These are phyloP conservation scores for Homarus gammarus DNA, from an alignment of 2,888 invertebrate species.

Conservation along the genomic window DNA sequence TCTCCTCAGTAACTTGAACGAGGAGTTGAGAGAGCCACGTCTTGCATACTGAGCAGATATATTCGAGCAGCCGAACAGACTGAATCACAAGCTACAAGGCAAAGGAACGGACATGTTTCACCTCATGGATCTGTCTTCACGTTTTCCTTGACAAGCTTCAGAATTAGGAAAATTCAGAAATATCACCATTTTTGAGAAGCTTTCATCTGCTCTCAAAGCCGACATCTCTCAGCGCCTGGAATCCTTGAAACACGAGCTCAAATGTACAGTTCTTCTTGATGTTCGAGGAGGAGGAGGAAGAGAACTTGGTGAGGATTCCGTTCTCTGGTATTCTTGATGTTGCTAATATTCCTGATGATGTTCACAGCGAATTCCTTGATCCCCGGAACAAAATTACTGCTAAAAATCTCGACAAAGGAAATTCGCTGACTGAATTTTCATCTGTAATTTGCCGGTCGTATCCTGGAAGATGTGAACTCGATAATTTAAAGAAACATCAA, in stretches of 20 bases:
- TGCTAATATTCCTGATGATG: constrained; percentile 39
- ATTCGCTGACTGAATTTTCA: no score
- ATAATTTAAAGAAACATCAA: no score
- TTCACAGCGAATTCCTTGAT: constrained; percentile 45
- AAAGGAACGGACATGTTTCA: neutral
- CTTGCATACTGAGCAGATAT: no score
- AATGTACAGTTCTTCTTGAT: constrained; percentile 19
- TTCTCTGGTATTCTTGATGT: constrained; percentile 39
- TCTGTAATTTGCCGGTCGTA: no score
- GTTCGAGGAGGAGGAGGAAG: constrained; percentile 13
- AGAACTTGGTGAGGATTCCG: constrained; percentile 42
- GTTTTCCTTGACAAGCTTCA: neutral
- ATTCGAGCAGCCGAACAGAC: no score
- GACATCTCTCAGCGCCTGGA: constrained; percentile 44
- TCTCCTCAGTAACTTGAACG: no score
- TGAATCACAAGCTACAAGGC: no score
- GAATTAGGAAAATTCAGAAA: constrained; percentile 3
- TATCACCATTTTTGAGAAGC: constrained; percentile 34
- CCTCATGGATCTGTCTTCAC: neutral
- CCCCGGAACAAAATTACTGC: no score
- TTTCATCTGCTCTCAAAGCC: constrained; percentile 38
- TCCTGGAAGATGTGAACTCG: no score
- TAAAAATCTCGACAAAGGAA: no score
- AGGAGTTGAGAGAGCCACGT: no score
- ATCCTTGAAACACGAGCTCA: constrained; percentile 41